A percentile compares a stretch with the other conserved stretches of the same genome.
Evolutionary conservation across 2,888 invertebrate genomes (phyloP).

Genomic region (Standfussiana lucernea): DNA sequence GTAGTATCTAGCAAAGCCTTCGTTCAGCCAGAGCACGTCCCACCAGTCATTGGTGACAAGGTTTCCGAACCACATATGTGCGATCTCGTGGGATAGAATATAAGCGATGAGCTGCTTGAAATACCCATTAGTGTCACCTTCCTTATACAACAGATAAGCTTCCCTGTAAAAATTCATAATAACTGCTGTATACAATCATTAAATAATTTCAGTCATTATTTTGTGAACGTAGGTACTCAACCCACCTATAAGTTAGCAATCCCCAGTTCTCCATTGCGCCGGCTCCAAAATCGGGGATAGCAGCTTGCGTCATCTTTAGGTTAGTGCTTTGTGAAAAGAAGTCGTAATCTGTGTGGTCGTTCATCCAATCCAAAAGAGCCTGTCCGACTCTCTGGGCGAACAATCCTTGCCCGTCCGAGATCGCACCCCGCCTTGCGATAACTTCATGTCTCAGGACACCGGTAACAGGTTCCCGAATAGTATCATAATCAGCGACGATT

Average conservation of each 20-base stretch:
- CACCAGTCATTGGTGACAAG: conserved; percentile 92
- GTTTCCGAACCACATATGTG: conserved; percentile 94
- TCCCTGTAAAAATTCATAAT: conserved; percentile 76
- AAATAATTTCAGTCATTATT: not conserved
- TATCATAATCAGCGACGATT: conserved; percentile 91
- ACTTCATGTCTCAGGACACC: conserved; percentile 79
- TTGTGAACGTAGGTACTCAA: not conserved
- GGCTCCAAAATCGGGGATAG: conserved; percentile 94
- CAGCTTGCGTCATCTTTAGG: conserved; percentile 92
- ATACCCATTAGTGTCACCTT: conserved; percentile 80
- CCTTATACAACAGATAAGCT: conserved; percentile 86
- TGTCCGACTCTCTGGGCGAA: conserved; percentile 86
- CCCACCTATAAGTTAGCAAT: conserved; percentile 93
- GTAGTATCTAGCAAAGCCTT: conserved; percentile 93
- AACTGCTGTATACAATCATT: not conserved
- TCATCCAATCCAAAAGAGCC: conserved; percentile 87
- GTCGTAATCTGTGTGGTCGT: conserved; percentile 89
- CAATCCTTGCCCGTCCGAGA: conserved; percentile 77
- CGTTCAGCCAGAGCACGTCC: conserved; percentile 92
- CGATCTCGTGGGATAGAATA: conserved; percentile 92
- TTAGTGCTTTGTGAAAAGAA: conserved; percentile 86
- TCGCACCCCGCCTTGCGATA: conserved; percentile 86
- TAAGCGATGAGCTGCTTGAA: conserved; percentile 90
- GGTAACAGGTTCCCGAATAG: conserved; percentile 44
- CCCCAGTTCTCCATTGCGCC: conserved; percentile 97